These are phyloP conservation scores for Timema podura DNA, from an alignment of 2,888 invertebrate species.

Conservation along the genomic window DNA sequence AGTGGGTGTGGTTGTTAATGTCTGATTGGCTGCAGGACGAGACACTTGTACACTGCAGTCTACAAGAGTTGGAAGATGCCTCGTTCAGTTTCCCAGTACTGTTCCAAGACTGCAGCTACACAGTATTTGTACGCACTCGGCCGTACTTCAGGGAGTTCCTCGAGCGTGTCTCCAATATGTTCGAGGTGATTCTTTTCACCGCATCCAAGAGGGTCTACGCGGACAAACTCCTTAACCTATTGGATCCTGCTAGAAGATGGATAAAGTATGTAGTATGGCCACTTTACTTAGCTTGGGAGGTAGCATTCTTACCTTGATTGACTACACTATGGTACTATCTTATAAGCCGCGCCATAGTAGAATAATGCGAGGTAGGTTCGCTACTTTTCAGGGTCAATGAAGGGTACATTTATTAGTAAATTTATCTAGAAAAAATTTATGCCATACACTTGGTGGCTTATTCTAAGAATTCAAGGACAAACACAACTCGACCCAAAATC, in stretches of 20 bases:
- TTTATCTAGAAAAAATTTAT: no score
- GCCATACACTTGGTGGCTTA: no score
- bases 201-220: conserved; percentile 95
- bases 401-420: no score
- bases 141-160: conserved; percentile 91
- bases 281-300: no score
- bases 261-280: conserved; percentile 61
- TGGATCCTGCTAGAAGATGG: conserved; percentile 84
- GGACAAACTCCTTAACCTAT: conserved; percentile 83
- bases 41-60: conserved; percentile 91
- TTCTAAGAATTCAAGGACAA: no score
- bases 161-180: conserved; percentile 77
- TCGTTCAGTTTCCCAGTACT: conserved; percentile 89
- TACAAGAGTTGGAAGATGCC: conserved; percentile 87
- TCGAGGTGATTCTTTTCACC: conserved; percentile 93
- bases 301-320: no score
- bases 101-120: conserved; percentile 81
- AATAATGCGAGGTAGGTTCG: no score
- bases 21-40: conserved; percentile 64
- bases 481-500: no score
- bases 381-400: no score
- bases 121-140: conserved; percentile 80
- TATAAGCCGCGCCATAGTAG: no score
- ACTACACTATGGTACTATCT: no score
- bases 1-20: no score